Evolutionary conservation across 1,140 invertebrate genomes (phyloP), one percentile per base, ranked within the genome.

Genomic region (Magallana angulata): DNA sequence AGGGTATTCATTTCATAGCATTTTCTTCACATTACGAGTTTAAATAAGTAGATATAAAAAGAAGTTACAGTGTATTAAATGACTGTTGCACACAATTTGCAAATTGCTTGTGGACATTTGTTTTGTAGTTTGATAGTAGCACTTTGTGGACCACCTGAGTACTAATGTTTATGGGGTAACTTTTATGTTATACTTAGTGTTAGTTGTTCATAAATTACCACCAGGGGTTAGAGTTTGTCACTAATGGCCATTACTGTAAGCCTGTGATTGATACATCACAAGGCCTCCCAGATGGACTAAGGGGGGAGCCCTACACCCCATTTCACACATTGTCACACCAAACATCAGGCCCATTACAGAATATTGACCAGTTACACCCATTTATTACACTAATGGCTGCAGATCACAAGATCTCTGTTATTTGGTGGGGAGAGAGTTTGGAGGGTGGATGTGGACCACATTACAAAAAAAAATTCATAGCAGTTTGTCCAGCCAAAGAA

Each of bases 221-320:
- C 68, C 68, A 76, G 30, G 9, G 68, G 68, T 24, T 12, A 76
- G 24, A 30, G 0, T 36, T 76, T 76, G 68, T 76, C 68, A 76
- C 68, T 76, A 76, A 76, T 76, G 68, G 68, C 68, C 68, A 76
- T 76, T 76, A 76, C 68, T 76, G 68, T 76, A 76, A 48, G 18
- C 14, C 18, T 36, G 68, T 76, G 68, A 76, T 76, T 76, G 68
- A 76, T 76, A 76, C 68, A 76, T 76, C 68, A 76, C 24, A 76
- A 30, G 68, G 68, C 68, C 68, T 76, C 68, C 68, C 68, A 76
- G 36, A 76, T 76, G 30, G 68, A 76, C 24, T 76, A 30, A 76
- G 24, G 68, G 60, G 68, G 68, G 68, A 76, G 24, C 68, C 30
- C 68, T 76, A 76, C 68, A 76, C 68, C 68, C 68, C 68, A 76